A percentile compares a stretch with the other conserved stretches of the same genome.
phyloP scores from a whole-genome alignment of 2,113 vertebrate species.

The Dunckerocampus dactyliophorus region DNA sequence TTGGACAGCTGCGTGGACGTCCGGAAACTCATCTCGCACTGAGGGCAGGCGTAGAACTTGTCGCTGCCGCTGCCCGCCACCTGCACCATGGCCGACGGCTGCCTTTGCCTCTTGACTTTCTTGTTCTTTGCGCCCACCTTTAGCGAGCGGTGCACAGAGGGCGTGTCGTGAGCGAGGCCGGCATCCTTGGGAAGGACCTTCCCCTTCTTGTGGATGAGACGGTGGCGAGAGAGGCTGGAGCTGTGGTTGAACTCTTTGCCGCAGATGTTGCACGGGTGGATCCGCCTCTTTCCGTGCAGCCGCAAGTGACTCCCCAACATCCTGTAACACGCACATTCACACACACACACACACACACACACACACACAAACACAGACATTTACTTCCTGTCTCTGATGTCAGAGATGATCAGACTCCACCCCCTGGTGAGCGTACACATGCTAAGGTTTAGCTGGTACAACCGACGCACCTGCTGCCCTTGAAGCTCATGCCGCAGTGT shows the following conservation, averaged over 20 bases:
- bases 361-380: not conserved
- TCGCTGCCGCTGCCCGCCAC: constrained; percentile 12
- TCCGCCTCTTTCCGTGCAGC: constrained; percentile 64
- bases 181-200: constrained; percentile 42
- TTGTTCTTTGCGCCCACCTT: constrained; percentile 42
- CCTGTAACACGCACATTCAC: constrained; percentile 28
- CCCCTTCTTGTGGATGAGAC: constrained; percentile 74
- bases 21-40: constrained; percentile 74
- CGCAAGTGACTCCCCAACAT: constrained; percentile 66
- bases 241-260: constrained; percentile 78
- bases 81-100: constrained; percentile 9
- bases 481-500: constrained; percentile 69
- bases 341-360: not conserved
- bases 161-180: constrained; percentile 11
- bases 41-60: constrained; percentile 70
- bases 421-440: no score
- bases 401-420: no score
- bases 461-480: constrained; percentile 56
- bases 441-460: not conserved
- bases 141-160: constrained; percentile 38
- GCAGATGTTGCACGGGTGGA: constrained; percentile 72
- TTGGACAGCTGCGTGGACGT: constrained; percentile 69
- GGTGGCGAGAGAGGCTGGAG: constrained; percentile 74
- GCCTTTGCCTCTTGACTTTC: constrained; percentile 46
- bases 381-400: not conserved